Evolutionary conservation across 2,797 vertebrate species (phyloP).

Genomic region (Smutsia gigantea): DNA sequence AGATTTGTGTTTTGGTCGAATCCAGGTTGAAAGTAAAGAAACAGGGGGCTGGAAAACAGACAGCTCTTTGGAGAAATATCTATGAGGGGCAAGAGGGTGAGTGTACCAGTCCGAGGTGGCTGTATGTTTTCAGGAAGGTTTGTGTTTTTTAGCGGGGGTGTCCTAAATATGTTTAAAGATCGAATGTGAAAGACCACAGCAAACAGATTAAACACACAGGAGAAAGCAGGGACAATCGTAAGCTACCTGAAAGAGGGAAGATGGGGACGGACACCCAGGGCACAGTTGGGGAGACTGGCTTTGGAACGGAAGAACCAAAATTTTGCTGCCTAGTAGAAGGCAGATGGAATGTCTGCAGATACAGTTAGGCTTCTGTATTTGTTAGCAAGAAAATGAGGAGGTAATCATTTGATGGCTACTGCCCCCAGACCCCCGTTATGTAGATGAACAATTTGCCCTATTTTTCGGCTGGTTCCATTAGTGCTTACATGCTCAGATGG

Average conservation of each 20-base stretch:
- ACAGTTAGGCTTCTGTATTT: neutral
- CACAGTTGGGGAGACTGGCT: neutral
- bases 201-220: neutral
- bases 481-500: neutral
- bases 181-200: neutral
- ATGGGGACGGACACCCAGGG: neutral
- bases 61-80: neutral
- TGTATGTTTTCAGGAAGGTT: neutral
- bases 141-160: neutral
- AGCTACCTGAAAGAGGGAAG: neutral
- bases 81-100: neutral
- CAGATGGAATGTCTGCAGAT: no score
- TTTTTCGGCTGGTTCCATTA: neutral
- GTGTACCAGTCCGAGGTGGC: neutral
- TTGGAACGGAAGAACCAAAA: neutral
- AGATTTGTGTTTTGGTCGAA: neutral
- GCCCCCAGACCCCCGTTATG: fast-evolving
- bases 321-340: neutral
- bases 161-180: neutral
- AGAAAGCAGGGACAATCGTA: neutral
- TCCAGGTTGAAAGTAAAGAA: neutral
- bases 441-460: neutral
- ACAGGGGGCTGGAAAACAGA: neutral
- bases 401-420: no score
- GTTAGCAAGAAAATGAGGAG: neutral